Evolutionary conservation across 2,113 vertebrate genomes (phyloP), one percentile per base, ranked within the genome.

Genomic region (Melozone crissalis): DNA sequence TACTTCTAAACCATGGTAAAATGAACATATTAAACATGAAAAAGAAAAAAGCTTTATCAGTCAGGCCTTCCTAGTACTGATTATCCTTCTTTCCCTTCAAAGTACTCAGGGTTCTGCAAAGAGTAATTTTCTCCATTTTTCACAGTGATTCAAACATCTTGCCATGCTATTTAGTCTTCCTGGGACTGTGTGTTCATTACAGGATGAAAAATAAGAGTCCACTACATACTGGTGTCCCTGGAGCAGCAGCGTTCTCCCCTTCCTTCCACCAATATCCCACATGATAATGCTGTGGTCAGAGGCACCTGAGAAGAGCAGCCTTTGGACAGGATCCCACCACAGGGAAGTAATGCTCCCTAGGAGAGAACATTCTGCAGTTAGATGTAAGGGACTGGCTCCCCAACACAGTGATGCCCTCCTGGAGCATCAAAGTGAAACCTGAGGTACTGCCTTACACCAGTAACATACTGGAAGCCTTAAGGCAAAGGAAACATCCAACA

Each of bases 231-330:
- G 99, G 92, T 99, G 99, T 96, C 99, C 99, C 97, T 99, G 99
- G 61, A 99, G 97, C 75, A 99, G 96, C 41, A 99, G 95, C 0
- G 98, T 99, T 55, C 99, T 97, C 71, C 99, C 99, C 93, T 99
- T 99, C 87, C 99, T 98, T 74, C 99, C 99, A 30, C 99, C 99
- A 20, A 99, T 99, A 96, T 99, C 99, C 99, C 99, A 99, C 99
- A 99, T 99, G 97, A 99, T 99, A 96, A 99, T 98, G 95, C 99
- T 99, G 98, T 99, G 98, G 97, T 99, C 99, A 0, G 99, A 99
- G 21, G 99, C 99, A 78, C 99, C 99, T 0, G 99, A 99, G 97
- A 99, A 99, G 89, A 99, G 98, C 93, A 99, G 96, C 90, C 98
- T 98, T 72, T 99, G 99, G 52, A 99, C 95, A 2, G 99, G 99